Conservation (phyloP, 2,113 vertebrate species). For the Oceanites oceanicus region DNA sequence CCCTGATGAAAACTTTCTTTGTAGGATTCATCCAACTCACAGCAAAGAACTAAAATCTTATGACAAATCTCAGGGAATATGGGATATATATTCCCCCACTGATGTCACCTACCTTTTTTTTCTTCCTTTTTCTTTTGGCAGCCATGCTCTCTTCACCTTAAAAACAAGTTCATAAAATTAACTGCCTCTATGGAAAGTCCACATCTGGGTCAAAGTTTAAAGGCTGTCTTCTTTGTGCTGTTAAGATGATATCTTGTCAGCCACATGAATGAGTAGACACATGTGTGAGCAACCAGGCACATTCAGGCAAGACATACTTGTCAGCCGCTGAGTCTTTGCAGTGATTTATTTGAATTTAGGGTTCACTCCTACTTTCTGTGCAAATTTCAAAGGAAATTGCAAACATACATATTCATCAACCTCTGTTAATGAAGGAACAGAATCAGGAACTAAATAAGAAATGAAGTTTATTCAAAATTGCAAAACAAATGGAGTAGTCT, state of each 20-base stretch:
- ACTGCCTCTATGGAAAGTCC: neutral
- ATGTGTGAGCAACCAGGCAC: slow-evolving; percentile 24
- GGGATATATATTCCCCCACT: neutral
- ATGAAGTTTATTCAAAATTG: neutral
- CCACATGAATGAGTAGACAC: neutral
- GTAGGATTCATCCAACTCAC: neutral
- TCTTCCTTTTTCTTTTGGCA: neutral
- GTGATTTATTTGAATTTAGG: slow-evolving; percentile 42
- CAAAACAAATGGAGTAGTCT: neutral
- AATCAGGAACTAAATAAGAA: neutral
- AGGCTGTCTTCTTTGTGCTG: neutral
- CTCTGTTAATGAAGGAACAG: neutral
- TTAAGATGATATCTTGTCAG: slow-evolving; percentile 32
- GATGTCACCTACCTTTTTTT: neutral
- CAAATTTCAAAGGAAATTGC: slow-evolving; percentile 46
- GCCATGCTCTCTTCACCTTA: neutral
- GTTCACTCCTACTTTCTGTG: neutral
- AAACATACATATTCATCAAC: neutral
- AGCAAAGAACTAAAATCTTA: neutral
- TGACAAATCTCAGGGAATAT: neutral
- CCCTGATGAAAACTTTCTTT: neutral
- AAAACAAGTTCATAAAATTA: neutral
- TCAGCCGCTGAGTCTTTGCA: neutral
- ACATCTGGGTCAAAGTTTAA: slow-evolving; percentile 38
- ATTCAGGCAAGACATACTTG: slow-evolving; percentile 24